Base-by-base conservation (phyloP, 2,888 invertebrate genomes). In the Noctua janthe region DNA sequence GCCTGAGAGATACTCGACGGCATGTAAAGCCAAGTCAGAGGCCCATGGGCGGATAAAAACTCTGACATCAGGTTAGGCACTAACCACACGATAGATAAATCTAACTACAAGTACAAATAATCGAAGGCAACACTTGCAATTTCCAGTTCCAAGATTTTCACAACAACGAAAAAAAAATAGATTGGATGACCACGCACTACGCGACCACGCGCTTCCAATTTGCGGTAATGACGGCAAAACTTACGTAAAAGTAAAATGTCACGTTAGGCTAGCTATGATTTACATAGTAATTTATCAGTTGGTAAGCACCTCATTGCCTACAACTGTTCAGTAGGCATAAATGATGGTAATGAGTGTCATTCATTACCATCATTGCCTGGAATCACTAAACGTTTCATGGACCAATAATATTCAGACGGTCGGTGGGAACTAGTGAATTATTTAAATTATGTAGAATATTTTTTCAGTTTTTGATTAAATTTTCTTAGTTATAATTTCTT, bases 241-340 rank as follows among this genome's bases (percentile, higher is more conserved):
- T 84, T 79, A 43, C 71, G 76, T 62, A 77, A 79, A 84, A 85
- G 69, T 77, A 73, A 82, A 88, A 86, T 80, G 78, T 80, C 84
- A 79, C 69, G 84, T 76, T 78, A 76, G 78, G 75, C 83, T 67
- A 78, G 70, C 51, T 78, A 73, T 84, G 71, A 86, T 89, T 84
- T 84, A 87, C 81, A 81, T 75, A 87, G 84, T 72, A 83, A 87
- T 87, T 87, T 80, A 82, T 72, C 81, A 85, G 82, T 90, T 81
- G 56, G 80, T 80, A 84, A 82, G 84, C 76, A 74, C 71, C 67
- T 73, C 74, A 67, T 43, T 51, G 64, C 35, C 72, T 72, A 66
- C 49, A 76, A 77, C 70, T 84, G 64, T 80, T 82, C 62, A 75
- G 74, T 78, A 74, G 70, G 47, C 72, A 80, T 82, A 86, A 85